Evolutionary conservation across 2,113 vertebrate species (phyloP).

Genomic region (Cyanocitta stelleri): DNA sequence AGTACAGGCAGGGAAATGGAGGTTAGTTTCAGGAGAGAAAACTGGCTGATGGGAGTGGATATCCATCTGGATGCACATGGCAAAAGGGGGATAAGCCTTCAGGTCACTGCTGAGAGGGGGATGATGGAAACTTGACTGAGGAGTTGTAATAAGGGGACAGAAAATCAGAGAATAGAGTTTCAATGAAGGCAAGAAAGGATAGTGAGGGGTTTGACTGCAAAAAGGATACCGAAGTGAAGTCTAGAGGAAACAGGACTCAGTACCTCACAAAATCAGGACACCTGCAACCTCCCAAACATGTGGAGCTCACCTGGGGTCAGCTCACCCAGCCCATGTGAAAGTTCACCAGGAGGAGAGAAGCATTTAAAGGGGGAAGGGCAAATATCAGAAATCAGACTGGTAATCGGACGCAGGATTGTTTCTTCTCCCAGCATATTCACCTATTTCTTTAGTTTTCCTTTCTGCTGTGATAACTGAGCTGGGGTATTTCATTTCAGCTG

Average conservation of each 20-base stretch:
- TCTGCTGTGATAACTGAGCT: not conserved
- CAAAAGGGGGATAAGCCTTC: not conserved
- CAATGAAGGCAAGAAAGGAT: not conserved
- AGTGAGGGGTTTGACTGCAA: not conserved
- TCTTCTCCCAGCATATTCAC: not conserved
- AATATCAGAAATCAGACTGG: not conserved
- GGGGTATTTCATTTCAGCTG: not conserved
- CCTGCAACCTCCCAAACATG: not conserved
- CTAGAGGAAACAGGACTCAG: not conserved
- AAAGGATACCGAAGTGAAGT: not conserved
- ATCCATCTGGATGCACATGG: not conserved
- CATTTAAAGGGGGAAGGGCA: not conserved
- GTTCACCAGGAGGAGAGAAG: not conserved
- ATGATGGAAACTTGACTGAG: rapidly evolving
- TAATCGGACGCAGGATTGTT: not conserved
- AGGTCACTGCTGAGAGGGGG: not conserved
- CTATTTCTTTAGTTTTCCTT: not conserved
- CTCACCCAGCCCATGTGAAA: not conserved
- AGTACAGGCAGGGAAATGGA: not conserved
- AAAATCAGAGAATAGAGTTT: not conserved
- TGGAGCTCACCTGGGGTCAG: not conserved
- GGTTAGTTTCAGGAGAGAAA: not conserved
- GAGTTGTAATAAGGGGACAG: not conserved
- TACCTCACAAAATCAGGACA: not conserved
- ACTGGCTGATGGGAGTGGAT: not conserved